Evolutionary conservation across 2,113 vertebrate species (phyloP).

Genomic region (Python bivittatus): DNA sequence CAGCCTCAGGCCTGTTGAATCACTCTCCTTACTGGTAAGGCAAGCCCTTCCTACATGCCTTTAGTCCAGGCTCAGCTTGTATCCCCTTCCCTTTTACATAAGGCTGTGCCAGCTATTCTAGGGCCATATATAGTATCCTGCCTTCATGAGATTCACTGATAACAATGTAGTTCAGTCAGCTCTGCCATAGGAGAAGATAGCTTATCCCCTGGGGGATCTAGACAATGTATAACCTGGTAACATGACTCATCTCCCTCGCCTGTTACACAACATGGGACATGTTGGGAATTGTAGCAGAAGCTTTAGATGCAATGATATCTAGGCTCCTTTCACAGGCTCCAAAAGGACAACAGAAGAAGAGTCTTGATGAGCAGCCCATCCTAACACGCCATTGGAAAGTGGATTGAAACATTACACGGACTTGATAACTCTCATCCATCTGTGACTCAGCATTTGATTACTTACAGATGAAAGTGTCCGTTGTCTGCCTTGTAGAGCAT

Average conservation of each 20-base stretch:
- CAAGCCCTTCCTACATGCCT: not conserved
- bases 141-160: not conserved
- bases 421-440: not conserved
- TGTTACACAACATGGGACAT: not conserved
- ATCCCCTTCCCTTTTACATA: not conserved
- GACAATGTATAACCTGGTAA: not conserved
- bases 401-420: not conserved
- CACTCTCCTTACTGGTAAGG: not conserved
- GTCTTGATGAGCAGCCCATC: not conserved
- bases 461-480: not conserved
- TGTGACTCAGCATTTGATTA: constrained; percentile 3
- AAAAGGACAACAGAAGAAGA: not conserved
- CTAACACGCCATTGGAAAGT: not conserved
- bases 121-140: not conserved
- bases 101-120: not conserved
- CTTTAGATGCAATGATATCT: not conserved
- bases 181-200: not conserved
- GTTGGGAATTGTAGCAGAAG: constrained; percentile 7
- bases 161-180: not conserved
- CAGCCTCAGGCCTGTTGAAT: not conserved
- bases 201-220: not conserved
- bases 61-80: too few species aligned
- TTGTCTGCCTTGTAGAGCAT: not conserved
- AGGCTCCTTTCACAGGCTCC: not conserved
- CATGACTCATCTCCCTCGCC: constrained; percentile 34